A percentile compares a stretch with the other conserved stretches of the same genome.
Evolutionary conservation across 2,797 vertebrate genomes (phyloP).

Genomic region (Carcharodon carcharias): DNA sequence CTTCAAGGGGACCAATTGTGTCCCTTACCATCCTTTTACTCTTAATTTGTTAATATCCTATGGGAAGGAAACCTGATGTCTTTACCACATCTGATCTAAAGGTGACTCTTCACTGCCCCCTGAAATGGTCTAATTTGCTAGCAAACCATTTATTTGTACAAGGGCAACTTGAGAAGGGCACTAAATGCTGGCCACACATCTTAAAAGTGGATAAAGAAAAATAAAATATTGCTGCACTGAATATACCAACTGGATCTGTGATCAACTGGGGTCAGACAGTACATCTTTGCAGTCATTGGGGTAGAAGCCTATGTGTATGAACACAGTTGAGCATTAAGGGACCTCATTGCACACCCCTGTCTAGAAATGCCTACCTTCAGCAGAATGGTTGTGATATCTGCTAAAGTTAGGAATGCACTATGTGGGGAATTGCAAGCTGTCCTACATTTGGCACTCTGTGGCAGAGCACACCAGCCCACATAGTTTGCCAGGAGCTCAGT

Average conservation of each 20-base stretch:
- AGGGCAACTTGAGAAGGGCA: not conserved
- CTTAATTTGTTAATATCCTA: not conserved
- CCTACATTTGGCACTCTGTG: not conserved
- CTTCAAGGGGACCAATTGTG: too few species aligned
- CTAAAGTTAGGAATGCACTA: not conserved
- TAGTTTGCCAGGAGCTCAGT: not conserved
- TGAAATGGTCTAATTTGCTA: not conserved
- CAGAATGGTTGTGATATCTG: not conserved
- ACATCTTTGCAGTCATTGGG: not conserved
- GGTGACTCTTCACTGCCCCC: not conserved
- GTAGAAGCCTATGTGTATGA: not conserved
- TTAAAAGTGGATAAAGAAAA: not conserved
- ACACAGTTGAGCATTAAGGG: not conserved
- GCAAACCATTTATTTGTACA: not conserved
- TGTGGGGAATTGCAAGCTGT: not conserved
- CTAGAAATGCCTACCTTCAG: not conserved
- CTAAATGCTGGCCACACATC: not conserved
- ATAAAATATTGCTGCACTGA: not conserved
- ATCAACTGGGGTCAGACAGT: not conserved
- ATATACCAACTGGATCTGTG: not conserved
- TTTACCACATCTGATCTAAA: not conserved
- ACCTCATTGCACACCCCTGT: not conserved
- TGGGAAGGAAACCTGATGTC: not conserved
- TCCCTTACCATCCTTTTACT: too few species aligned
- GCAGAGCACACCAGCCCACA: not conserved